Base-by-base conservation (phyloP, 2,797 vertebrate species). In the Typhlichthys eigenmanni region DNA sequence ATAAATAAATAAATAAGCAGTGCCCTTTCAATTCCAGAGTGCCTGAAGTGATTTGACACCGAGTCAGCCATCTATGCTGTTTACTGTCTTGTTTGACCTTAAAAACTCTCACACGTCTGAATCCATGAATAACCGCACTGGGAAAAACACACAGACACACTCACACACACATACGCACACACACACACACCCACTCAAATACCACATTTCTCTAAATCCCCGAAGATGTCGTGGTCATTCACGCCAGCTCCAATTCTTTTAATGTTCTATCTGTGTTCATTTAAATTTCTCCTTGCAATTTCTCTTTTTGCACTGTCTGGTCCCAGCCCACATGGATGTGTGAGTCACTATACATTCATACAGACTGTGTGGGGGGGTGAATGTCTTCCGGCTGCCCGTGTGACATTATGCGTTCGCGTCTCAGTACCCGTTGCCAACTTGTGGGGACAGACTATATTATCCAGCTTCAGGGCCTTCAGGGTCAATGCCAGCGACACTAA, bases 11-110 rank as follows among this genome's bases (percentile, higher is more conserved):
- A 19, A 19, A 19, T 19, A 19, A 19, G 1, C 17, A 58, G 54
- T 2, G 50, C 60, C 60, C 34, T 8, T 51, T 54, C 12, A 54
- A 17, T 13, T 54, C 16, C 67, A 50, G 52, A 66, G 55, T 16
- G 58, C 65, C 66, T 65, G 12, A 2, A 68, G 78, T 62, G 65
- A 54, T 72, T 13, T 61, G 64, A 78, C 75, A 61, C 24, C 0
- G 17, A 55, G 62, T 66, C 60, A 1, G 49, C 55, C 1, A 9
- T 38, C 56, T 34, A 64, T 66, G 14, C 60, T 66, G 58, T 70
- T 74, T 66, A 66, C 47, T 0, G 58, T 45, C 61, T 62, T 60
- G 60, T 81, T 61, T 84, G 80, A 85, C 85, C 78, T 79, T 72
- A 69, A 76, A 81, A 52, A 47, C 71, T 53, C 69, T 76, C 69